Evolutionary conservation across 2,888 invertebrate species (phyloP), one percentile per base, ranked within the genome.

Genomic region (Portevinia maculata): DNA sequence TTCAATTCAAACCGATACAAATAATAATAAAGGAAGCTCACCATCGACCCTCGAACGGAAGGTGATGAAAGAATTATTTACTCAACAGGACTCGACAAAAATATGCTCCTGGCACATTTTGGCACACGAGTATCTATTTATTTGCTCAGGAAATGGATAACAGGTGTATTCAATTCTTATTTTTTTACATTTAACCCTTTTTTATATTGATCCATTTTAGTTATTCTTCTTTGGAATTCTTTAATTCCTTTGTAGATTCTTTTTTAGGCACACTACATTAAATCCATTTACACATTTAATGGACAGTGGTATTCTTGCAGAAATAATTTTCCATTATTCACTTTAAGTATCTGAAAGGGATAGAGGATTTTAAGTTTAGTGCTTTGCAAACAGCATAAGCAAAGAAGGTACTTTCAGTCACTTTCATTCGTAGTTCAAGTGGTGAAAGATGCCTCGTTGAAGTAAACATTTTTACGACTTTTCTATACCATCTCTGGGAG

Each of bases 1-100:
- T 78, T 78, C 76, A 71, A 78, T 78, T 78, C 76, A 71, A 78
- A 76, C 71, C 65, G 71, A 83, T 59, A 83, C 75, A 81, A 75
- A 75, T 75, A 81, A 81, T n/a, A n/a, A 70, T 70, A 81, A 44
- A 37, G 50, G 37, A 32, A 50, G 13, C 15, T 32, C 60, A 62
- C 48, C 59, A 32, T 7, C 44, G 13, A 44, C 34, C 39, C 48
- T 41, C 37, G 46, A 17, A 55, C 24, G 55, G 24, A 55, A 17
- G 9, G 30, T 30, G 44, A 34, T 8, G 5, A 34, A 37, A 28
- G 41, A 34, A 52, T 24, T 37, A 13, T 11, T 19, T 9, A 2
- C 19, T 6, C 30, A 44, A 57, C 30, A 50, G 37, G 50, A 13
- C 7, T 11, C 32, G 17, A 19, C 59, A 17, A 41, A 79, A n/a